phyloP scores from a whole-genome alignment of 2,113 vertebrate species.

The Camelus bactrianus region DNA sequence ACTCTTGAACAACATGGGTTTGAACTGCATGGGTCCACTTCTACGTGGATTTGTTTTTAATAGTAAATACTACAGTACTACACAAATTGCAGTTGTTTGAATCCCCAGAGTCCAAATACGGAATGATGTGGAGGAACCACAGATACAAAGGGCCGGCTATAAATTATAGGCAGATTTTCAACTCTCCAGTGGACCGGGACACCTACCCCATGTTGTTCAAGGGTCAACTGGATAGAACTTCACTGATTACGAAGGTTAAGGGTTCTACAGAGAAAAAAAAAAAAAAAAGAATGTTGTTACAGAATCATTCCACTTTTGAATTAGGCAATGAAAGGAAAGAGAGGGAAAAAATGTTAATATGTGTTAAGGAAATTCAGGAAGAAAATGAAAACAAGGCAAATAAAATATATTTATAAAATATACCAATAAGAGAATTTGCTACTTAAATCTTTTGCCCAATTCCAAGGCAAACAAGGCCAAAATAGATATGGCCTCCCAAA shows the following conservation, averaged over 20 bases:
- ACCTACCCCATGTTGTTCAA: not conserved
- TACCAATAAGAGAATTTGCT: not conserved
- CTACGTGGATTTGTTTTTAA: not conserved
- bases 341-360: not conserved
- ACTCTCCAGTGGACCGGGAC: not conserved
- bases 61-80: not conserved
- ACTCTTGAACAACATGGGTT: not conserved
- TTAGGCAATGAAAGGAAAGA: slow-evolving; percentile 31
- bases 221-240: not conserved
- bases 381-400: slow-evolving; percentile 45
- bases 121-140: not conserved
- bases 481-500: slow-evolving; percentile 1
- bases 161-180: not conserved
- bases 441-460: slow-evolving; percentile 30
- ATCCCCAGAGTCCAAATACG: not conserved
- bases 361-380: slow-evolving; percentile 7
- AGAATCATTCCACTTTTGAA: not conserved
- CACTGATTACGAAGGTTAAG: not conserved
- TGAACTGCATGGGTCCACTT: not conserved
- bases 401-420: not conserved
- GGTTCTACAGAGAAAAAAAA: not conserved
- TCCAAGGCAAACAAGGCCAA: slow-evolving; percentile 18
- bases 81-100: not conserved
- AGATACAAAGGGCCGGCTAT: not conserved
- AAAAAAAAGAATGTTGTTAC: slow-evolving; percentile 1